Evolutionary conservation across 2,888 invertebrate genomes (phyloP).

Genomic region (Hypena proboscidalis): DNA sequence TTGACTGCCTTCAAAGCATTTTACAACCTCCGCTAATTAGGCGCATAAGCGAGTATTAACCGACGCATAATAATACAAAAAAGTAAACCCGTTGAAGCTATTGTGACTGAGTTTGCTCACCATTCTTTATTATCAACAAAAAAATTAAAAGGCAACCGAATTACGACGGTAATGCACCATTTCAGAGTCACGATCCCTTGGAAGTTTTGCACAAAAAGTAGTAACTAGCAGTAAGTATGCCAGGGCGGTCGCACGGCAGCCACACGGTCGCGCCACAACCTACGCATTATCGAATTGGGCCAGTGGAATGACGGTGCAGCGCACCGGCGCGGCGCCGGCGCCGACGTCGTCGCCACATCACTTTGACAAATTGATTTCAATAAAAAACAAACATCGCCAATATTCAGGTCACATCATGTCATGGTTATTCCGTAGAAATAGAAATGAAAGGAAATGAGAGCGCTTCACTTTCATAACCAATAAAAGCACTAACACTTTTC

Average conservation of each 20-base stretch:
- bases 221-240: constrained; percentile 66
- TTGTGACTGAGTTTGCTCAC: constrained; percentile 46
- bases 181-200: constrained; percentile 79
- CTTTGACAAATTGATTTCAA: constrained; percentile 64
- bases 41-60: constrained; percentile 44
- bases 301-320: constrained; percentile 54
- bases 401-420: constrained; percentile 36
- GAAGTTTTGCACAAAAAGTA: constrained; percentile 67
- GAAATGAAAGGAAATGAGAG: constrained; percentile 35
- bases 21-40: constrained; percentile 65
- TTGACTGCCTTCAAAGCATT: constrained; percentile 61
- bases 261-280: constrained; percentile 16
- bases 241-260: constrained; percentile 73
- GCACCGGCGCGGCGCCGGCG: neutral
- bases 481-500: constrained; percentile 6
- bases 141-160: constrained; percentile 66
- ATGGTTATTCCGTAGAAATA: constrained; percentile 28
- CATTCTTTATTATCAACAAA: constrained; percentile 57
- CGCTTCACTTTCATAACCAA: constrained; percentile 35
- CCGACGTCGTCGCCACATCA: constrained; percentile 49
- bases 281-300: constrained; percentile 70
- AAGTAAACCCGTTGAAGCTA: constrained; percentile 52
- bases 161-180: constrained; percentile 72
- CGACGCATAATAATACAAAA: constrained; percentile 37
- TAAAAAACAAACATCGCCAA: constrained; percentile 49